phyloP scores from a whole-genome alignment of 35 echinoderm and acorn worm genomes.

The Ophiothrix spiculata region DNA sequence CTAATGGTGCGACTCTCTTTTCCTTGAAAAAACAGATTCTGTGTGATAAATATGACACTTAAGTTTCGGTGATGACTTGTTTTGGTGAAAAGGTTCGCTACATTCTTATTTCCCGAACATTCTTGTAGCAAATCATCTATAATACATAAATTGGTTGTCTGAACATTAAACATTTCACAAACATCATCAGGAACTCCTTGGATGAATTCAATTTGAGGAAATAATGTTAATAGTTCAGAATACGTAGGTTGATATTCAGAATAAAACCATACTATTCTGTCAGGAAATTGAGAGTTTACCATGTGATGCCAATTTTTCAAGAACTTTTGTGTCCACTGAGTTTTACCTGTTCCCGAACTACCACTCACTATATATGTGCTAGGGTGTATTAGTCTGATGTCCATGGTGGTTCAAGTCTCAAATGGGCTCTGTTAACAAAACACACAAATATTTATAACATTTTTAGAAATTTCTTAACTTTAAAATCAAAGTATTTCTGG shows the following conservation, averaged over 20 bases:
- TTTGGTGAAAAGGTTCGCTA: slow-evolving; percentile 47
- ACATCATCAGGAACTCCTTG: slow-evolving; percentile 48
- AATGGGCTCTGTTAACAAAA: not conserved
- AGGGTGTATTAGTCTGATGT: slow-evolving; percentile 27
- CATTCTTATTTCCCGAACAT: slow-evolving; percentile 13
- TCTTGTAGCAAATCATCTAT: slow-evolving; percentile 65
- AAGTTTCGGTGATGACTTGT: slow-evolving; percentile 60
- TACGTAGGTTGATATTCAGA: slow-evolving; percentile 43
- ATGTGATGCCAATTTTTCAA: not conserved
- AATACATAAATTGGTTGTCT: slow-evolving; percentile 37
- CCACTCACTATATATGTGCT: slow-evolving; percentile 49
- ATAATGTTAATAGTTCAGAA: not conserved
- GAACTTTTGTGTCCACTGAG: slow-evolving; percentile 26
- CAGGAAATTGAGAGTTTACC: slow-evolving; percentile 11
- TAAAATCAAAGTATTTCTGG: too few species aligned
- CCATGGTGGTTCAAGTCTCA: not conserved
- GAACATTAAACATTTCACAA: slow-evolving; percentile 22
- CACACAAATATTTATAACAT: not conserved
- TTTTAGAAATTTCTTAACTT: too few species aligned
- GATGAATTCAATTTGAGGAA: slow-evolving; percentile 52
- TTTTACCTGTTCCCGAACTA: slow-evolving; percentile 50
- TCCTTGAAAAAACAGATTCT: slow-evolving; percentile 66
- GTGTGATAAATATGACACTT: slow-evolving; percentile 49
- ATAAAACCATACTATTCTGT: slow-evolving; percentile 72
- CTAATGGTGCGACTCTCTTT: slow-evolving; percentile 50